These are phyloP conservation scores for Drosophila saltans DNA, from an alignment of 1,140 invertebrate genomes.

Conservation along the genomic window DNA sequence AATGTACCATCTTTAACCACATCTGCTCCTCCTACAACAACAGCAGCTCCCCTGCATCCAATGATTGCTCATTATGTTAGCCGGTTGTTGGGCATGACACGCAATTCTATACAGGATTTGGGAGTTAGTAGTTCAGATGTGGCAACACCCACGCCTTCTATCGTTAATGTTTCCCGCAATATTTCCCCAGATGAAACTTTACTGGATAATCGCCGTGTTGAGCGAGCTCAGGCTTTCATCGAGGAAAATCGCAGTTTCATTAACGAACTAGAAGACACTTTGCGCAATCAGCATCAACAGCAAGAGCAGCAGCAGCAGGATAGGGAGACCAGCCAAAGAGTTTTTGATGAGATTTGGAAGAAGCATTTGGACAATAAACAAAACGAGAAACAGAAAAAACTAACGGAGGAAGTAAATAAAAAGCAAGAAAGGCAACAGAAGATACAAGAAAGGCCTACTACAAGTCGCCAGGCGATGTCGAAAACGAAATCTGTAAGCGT, in stretches of 20 bases:
- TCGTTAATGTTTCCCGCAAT: conserved; percentile 66
- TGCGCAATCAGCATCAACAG: conserved; percentile 51
- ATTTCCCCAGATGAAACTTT: neutral
- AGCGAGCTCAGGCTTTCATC: conserved; percentile 66
- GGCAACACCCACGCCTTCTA: conserved; percentile 61
- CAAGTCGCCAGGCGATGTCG: neutral
- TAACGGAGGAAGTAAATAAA: neutral
- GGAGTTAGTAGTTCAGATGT: conserved; percentile 60
- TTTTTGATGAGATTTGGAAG: conserved; percentile 65
- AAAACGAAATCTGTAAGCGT: neutral
- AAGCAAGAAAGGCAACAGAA: neutral
- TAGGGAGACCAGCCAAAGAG: conserved; percentile 29
- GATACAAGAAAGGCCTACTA: neutral
- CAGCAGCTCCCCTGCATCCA: conserved; percentile 54
- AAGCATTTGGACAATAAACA: conserved; percentile 36
- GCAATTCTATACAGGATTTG: conserved; percentile 50
- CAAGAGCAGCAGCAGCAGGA: conserved; percentile 23
- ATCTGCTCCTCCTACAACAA: neutral
- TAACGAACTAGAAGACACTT: conserved; percentile 67
- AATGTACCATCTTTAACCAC: conserved; percentile 19
- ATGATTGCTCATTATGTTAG: conserved; percentile 70
- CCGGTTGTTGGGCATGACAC: conserved; percentile 69
- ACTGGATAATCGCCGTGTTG: conserved; percentile 38
- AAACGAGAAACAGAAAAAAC: neutral
- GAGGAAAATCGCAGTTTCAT: conserved; percentile 75